Percentiles rank a stretch among this genome's conserved stretches.
These are phyloP conservation scores for Drosophila mimetica DNA, from an alignment of 2,888 invertebrate species.

Conservation along the genomic window DNA sequence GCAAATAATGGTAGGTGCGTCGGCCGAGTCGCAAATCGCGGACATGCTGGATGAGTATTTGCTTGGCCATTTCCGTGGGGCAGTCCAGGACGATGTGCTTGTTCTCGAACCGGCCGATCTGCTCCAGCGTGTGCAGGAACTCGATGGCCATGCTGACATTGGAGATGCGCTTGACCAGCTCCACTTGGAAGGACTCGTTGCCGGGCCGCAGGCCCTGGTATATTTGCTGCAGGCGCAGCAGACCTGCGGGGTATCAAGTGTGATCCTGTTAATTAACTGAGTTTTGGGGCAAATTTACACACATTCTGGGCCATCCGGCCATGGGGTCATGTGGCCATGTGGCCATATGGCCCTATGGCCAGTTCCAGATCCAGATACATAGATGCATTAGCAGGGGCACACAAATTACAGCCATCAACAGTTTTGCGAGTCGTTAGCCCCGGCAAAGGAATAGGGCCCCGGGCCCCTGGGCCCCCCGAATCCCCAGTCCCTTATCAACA, in stretches of 20 bases:
- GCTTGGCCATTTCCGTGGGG: constrained; percentile 94
- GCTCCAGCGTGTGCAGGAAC: constrained; percentile 93
- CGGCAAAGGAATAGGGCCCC: constrained; percentile 26
- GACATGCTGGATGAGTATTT: constrained; percentile 94
- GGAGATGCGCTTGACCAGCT: constrained; percentile 93
- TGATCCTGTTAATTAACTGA: constrained; percentile 50
- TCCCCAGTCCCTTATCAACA: constrained; percentile 49
- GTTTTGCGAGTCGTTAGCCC: constrained; percentile 57
- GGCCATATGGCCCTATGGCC: constrained; percentile 3
- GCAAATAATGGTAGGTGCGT: constrained; percentile 95
- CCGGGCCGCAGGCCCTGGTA: constrained; percentile 95
- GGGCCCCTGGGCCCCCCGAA: constrained; percentile 10
- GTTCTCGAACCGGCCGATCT: constrained; percentile 92
- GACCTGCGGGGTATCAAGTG: constrained; percentile 86
- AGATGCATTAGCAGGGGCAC: constrained; percentile 39
- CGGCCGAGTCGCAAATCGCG: constrained; percentile 93
- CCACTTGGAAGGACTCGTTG: constrained; percentile 93
- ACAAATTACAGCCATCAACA: constrained; percentile 57
- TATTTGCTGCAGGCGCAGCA: constrained; percentile 95
- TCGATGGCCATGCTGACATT: constrained; percentile 94
- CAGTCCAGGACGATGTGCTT: constrained; percentile 96
- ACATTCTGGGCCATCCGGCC: background rate
- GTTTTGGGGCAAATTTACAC: constrained; percentile 23
- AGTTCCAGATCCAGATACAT: background rate
- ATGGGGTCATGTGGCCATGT: constrained; percentile 2